Evolutionary conservation across 35 echinoderm and acorn worm genomes (phyloP), one percentile per base, ranked within the genome.

Genomic region (Stichopus chloronotus): DNA sequence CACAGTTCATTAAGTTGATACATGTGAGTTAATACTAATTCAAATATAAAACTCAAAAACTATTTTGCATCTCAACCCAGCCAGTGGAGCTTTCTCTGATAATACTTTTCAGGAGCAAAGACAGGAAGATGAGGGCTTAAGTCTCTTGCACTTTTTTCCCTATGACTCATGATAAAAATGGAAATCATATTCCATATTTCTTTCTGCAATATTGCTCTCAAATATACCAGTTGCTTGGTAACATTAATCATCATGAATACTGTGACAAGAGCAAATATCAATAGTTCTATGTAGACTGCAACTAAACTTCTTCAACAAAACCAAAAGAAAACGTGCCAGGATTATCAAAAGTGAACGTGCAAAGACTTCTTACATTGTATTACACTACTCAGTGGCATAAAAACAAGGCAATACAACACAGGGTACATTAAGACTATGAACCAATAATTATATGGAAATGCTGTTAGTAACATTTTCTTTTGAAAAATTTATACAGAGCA

Each of bases 141-240:
- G 69, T 24, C 12, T 74, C 30, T 74, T 74, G 69, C 69, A 74
- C 69, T 74, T n/a, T 74, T 74, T n/a, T 7, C 69, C 7, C 5
- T 61, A 14, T 74, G 69, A 74, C 69, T 74, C 69, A 74, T 74
- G 17, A 43, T 74, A 74, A 74, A 65, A 74, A 74, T 74, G 69
- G 69, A 74, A 74, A 74, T 74, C 3, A 74, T 24, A 74, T 74
- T 74, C 69, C 7, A 20, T 24, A 20, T 74, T 74, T 74, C 6
- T 74, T 20, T 74, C 22, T 14, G 13, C 69, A 4, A 74, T 74
- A 74, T 74, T 74, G 69, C 69, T 74, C 5, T 74, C 69, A 74
- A 74, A 74, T 74, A 74, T 74, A 74, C 6, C 69, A 74, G 69
- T 74, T 74, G 69, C 69, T 74, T 20, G 69, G 69, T 74, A 74